Evolutionary conservation across 2,888 invertebrate genomes (phyloP).

Genomic region (Drosophila hawaiiensis): DNA sequence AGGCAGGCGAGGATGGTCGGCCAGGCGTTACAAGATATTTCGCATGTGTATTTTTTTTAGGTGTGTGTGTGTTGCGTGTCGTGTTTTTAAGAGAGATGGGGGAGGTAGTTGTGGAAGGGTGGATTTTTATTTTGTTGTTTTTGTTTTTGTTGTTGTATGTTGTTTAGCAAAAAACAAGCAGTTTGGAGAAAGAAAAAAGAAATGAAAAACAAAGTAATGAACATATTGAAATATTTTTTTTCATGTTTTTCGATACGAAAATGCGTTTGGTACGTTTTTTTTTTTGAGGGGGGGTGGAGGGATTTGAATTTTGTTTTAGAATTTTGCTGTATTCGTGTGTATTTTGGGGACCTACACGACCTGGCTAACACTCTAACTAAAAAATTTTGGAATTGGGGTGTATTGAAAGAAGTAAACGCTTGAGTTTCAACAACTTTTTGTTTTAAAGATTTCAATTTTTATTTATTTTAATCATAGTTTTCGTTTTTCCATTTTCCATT

Average conservation of each 20-base stretch:
- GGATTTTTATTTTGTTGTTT: slow-evolving; percentile 43
- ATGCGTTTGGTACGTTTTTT: slow-evolving; percentile 40
- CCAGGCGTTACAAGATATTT: slow-evolving; percentile 54
- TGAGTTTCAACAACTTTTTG: slow-evolving; percentile 76
- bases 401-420: slow-evolving; percentile 63
- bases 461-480: slow-evolving; percentile 56
- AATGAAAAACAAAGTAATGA: slow-evolving; percentile 81
- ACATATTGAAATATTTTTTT: slow-evolving; percentile 74
- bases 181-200: slow-evolving; percentile 80
- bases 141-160: slow-evolving; percentile 62
- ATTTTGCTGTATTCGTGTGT: slow-evolving; percentile 32
- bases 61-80: slow-evolving; percentile 18
- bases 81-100: slow-evolving; percentile 34
- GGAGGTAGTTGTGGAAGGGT: not conserved
- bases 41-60: slow-evolving; percentile 16
- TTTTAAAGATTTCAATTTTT: slow-evolving; percentile 44
- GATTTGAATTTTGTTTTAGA: slow-evolving; percentile 18
- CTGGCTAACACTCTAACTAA: slow-evolving; percentile 33
- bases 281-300: not conserved
- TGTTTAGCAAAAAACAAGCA: slow-evolving; percentile 79
- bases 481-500: not conserved
- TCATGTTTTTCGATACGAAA: slow-evolving; percentile 49
- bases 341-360: slow-evolving; percentile 17
- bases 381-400: slow-evolving; percentile 2
- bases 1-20: slow-evolving; percentile 57